Evolutionary conservation across 2,113 vertebrate species (phyloP).

Genomic region (Regulus satrapa): DNA sequence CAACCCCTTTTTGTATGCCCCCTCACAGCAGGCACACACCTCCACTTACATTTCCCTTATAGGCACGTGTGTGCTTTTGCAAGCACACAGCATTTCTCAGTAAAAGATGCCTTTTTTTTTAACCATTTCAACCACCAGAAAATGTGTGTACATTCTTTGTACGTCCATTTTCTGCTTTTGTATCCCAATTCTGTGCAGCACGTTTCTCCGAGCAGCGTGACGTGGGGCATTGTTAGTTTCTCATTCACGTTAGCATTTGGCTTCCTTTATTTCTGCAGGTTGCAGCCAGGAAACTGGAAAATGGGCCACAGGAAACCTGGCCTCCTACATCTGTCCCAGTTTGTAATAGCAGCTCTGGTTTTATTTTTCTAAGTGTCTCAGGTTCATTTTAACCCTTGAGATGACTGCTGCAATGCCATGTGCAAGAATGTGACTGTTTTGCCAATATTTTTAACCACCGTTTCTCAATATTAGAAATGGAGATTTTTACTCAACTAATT

Average conservation of each 20-base stretch:
- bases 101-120: not conserved
- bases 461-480: not conserved
- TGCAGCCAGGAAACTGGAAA: slow-evolving; percentile 82
- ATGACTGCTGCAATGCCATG: not conserved
- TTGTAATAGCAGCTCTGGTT: slow-evolving; percentile 75
- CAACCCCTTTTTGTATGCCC: not conserved
- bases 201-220: not conserved
- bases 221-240: slow-evolving; percentile 51
- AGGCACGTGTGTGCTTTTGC: not conserved
- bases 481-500: not conserved
- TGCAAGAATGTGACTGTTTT: not conserved
- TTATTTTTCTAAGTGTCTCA: slow-evolving; percentile 72
- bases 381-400: slow-evolving; percentile 72
- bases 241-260: slow-evolving; percentile 51
- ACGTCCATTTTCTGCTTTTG: not conserved
- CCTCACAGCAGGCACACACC: not conserved
- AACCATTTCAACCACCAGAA: not conserved
- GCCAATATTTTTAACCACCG: not conserved
- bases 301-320: slow-evolving; percentile 83
- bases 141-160: not conserved
- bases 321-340: slow-evolving; percentile 81
- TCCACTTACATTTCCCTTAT: not conserved
- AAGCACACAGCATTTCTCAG: not conserved
- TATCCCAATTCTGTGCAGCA: slow-evolving; percentile 16
- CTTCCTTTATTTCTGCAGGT: slow-evolving; percentile 78